Percentiles rank a stretch among this genome's conserved stretches.
Evolutionary conservation across 2,113 vertebrate species (phyloP).

Genomic region (Hyperopisus bebe): DNA sequence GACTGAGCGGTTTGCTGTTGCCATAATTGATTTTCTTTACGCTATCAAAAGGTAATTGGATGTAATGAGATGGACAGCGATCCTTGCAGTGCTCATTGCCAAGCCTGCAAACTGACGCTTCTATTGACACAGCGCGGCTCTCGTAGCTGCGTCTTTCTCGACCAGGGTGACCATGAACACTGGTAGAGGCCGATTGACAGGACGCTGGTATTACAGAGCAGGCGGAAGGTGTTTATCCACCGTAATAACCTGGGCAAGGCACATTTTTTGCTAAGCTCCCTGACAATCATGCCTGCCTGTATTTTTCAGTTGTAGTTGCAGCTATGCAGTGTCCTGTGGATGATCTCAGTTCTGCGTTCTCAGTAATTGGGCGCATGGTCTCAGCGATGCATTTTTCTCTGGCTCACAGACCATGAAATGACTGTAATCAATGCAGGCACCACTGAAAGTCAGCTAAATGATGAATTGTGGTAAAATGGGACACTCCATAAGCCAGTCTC

Average conservation of each 20-base stretch:
- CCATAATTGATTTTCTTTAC: slow-evolving; percentile 18
- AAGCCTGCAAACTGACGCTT: background rate
- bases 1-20: background rate
- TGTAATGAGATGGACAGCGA: slow-evolving; percentile 16
- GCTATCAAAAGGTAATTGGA: slow-evolving; percentile 8
- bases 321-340: background rate
- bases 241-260: background rate
- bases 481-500: slow-evolving; percentile 10
- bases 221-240: background rate
- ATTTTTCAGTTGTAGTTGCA: background rate
- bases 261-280: background rate
- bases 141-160: background rate
- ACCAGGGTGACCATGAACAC: background rate
- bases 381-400: background rate
- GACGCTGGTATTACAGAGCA: background rate
- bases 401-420: background rate
- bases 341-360: background rate
- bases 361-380: background rate
- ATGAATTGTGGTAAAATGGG: slow-evolving; percentile 23
- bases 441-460: slow-evolving; percentile 6
- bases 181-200: background rate
- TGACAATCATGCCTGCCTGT: background rate
- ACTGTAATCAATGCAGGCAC: slow-evolving; percentile 2
- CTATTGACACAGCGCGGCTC: background rate
- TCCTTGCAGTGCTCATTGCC: background rate